Conservation (phyloP, 2,797 vertebrate species). For the Amniataba percoides region DNA sequence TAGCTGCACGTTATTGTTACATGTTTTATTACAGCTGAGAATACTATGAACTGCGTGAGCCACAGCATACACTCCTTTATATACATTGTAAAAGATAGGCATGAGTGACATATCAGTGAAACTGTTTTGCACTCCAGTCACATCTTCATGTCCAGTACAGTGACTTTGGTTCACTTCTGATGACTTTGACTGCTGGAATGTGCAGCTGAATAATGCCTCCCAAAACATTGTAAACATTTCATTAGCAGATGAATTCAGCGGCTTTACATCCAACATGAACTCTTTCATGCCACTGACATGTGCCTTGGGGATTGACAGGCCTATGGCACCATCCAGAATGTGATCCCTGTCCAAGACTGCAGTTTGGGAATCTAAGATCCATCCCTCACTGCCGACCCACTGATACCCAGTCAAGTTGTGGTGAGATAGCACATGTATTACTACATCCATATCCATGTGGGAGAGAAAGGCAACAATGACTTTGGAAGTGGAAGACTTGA, state of each 20-base stretch:
- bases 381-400: constrained; percentile 80
- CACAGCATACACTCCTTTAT: constrained; percentile 79
- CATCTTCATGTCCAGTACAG: constrained; percentile 75
- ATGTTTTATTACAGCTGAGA: too few species aligned
- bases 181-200: constrained; percentile 6
- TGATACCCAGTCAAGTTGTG: constrained; percentile 79
- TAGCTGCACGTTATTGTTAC: neutral
- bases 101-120: constrained; percentile 82
- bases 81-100: constrained; percentile 78
- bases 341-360: constrained; percentile 61
- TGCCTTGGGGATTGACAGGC: constrained; percentile 77
- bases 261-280: constrained; percentile 76
- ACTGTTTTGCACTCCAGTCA: constrained; percentile 64
- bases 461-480: constrained; percentile 73
- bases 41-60: constrained; percentile 22
- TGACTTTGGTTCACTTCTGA: constrained; percentile 14
- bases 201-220: constrained; percentile 76
- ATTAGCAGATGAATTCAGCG: constrained; percentile 68
- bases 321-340: constrained; percentile 78
- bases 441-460: constrained; percentile 61
- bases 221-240: constrained; percentile 77
- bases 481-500: constrained; percentile 68
- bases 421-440: constrained; percentile 53
- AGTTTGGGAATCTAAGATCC: constrained; percentile 77
- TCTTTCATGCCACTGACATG: constrained; percentile 74